Conservation (phyloP, 1,140 invertebrate species). For the Zaprionus lachaisei region DNA sequence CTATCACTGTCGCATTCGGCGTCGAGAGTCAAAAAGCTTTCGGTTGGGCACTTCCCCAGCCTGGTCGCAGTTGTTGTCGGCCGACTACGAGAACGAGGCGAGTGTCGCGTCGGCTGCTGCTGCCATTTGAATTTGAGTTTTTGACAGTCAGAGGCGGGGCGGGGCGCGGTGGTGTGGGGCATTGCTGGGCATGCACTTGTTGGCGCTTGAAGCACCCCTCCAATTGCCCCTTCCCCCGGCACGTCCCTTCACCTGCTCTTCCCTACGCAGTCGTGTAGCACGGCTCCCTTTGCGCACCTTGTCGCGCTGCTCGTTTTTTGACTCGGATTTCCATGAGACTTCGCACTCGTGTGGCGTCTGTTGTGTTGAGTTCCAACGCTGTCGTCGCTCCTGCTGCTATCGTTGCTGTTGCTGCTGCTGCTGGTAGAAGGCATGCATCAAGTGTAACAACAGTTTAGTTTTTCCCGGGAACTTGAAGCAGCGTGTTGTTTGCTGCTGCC, state of each 20-base stretch:
- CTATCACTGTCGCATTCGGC: background rate
- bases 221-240: background rate
- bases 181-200: constrained; percentile 58
- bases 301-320: constrained; percentile 5
- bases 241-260: background rate
- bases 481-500: constrained; percentile 61
- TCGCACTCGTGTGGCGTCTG: constrained; percentile 26
- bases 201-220: constrained; percentile 39
- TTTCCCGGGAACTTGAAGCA: constrained; percentile 82
- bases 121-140: constrained; percentile 48
- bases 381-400: constrained; percentile 11
- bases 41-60: constrained; percentile 33
- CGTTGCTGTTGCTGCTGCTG: constrained; percentile 20
- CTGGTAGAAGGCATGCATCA: constrained; percentile 76
- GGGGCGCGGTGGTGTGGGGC: background rate
- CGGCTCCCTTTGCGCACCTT: constrained; percentile 30
- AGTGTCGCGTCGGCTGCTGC: constrained; percentile 9
- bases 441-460: constrained; percentile 80
- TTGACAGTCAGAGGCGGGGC: background rate
- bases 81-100: background rate
- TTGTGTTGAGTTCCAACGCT: constrained; percentile 4
- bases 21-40: constrained; percentile 18
- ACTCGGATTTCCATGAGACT: constrained; percentile 24
- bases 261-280: constrained; percentile 20
- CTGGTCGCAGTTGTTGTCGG: background rate